Conservation (phyloP, 2,113 vertebrate species). For the Montifringilla adamsi region DNA sequence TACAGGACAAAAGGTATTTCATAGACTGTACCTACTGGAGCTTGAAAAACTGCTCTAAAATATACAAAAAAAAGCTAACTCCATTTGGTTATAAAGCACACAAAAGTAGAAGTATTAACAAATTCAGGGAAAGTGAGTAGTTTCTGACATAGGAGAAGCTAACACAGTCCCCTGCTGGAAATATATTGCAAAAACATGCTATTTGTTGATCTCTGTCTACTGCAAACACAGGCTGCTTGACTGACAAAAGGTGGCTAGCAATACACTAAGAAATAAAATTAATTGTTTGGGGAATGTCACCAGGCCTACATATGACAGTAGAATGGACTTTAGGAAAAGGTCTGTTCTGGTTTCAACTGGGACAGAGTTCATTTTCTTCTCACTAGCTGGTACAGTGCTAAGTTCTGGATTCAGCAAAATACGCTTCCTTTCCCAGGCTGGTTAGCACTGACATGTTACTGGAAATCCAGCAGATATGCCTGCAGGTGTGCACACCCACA, state of each 20-base stretch:
- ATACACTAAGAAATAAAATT: neutral
- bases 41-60: neutral
- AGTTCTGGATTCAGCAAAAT: neutral
- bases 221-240: neutral
- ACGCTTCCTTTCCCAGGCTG: neutral
- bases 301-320: neutral
- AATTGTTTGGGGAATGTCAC: neutral
- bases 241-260: neutral
- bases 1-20: neutral
- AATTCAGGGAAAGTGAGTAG: neutral
- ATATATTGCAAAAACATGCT: neutral
- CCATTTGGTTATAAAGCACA: neutral
- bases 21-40: neutral
- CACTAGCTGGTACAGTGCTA: neutral
- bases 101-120: neutral
- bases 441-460: neutral
- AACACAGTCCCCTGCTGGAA: slow-evolving; percentile 56
- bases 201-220: neutral
- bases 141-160: slow-evolving; percentile 14
- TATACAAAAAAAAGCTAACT: neutral
- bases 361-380: neutral
- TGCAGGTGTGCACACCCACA: neutral
- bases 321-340: neutral
- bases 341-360: neutral
- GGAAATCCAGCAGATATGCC: neutral